phyloP scores from a whole-genome alignment of 2,113 vertebrate genomes.

The Geothlypis trichas region DNA sequence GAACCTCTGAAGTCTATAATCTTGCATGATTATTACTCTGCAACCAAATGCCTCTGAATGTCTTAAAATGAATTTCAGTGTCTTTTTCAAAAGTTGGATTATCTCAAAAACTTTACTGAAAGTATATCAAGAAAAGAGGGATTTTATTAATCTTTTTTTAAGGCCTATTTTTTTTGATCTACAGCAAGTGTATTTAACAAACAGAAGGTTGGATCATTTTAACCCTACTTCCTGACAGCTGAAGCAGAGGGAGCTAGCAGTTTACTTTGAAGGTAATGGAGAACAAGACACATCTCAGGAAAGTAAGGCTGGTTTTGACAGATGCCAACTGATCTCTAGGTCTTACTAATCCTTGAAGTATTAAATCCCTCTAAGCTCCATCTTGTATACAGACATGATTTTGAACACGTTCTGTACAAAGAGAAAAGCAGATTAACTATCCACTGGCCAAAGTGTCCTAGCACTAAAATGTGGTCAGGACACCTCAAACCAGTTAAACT shows the following conservation, averaged over 20 bases:
- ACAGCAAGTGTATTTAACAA: not conserved
- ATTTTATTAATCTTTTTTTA: not conserved
- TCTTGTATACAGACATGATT: not conserved
- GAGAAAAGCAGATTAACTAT: not conserved
- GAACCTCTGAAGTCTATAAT: constrained; percentile 16
- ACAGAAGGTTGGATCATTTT: not conserved
- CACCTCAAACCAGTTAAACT: not conserved
- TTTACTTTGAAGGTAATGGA: not conserved
- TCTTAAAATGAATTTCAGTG: not conserved
- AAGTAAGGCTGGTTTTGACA: not conserved
- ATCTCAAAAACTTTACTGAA: not conserved
- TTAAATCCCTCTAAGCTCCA: not conserved
- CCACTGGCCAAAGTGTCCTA: not conserved
- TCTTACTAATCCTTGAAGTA: not conserved
- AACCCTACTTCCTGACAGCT: not conserved
- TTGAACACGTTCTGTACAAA: not conserved
- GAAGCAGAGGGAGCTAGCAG: not conserved
- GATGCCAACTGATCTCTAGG: not conserved
- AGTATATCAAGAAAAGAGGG: not conserved
- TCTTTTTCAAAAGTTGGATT: not conserved
- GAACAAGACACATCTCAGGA: not conserved
- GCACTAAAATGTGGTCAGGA: not conserved
- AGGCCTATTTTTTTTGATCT: constrained; percentile 1
- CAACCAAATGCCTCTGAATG: not conserved
- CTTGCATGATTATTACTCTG: not conserved